A percentile compares a stretch with the other conserved stretches of the same genome.
Evolutionary conservation across 2,888 invertebrate genomes (phyloP).

Genomic region (Synergus japonicus): DNA sequence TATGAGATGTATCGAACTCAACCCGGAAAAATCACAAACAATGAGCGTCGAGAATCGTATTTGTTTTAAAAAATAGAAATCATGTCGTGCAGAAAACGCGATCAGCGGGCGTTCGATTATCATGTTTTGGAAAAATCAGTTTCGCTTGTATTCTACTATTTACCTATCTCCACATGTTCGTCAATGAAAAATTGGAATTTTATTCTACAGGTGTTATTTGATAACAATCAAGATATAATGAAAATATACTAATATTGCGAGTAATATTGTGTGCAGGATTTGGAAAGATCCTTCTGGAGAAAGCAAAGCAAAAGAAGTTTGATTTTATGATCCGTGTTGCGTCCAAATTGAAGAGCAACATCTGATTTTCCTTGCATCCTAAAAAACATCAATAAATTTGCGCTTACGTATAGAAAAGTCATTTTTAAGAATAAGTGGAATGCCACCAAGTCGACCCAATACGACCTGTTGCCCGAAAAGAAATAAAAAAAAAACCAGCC

Average conservation of each 20-base stretch:
- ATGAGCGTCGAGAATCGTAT: slow-evolving; percentile 36
- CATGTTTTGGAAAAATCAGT: slow-evolving; percentile 19
- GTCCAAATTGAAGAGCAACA: slow-evolving; percentile 5
- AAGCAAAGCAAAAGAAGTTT: background rate
- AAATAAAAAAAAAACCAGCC: slow-evolving; percentile 52
- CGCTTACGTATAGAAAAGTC: slow-evolving; percentile 24
- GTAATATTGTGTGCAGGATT: no score
- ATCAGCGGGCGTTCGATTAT: background rate
- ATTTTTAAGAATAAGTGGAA: slow-evolving; percentile 43
- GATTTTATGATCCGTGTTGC: background rate
- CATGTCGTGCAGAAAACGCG: background rate
- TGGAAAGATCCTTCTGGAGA: slow-evolving; percentile 1
- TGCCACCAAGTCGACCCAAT: slow-evolving; percentile 45
- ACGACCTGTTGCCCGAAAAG: slow-evolving; percentile 46
- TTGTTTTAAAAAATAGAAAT: slow-evolving; percentile 21
- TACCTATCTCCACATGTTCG: background rate
- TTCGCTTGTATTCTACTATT: background rate
- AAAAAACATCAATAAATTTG: slow-evolving; percentile 48
- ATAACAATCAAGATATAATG: no score
- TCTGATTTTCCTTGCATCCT: slow-evolving; percentile 11
- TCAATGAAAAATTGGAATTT: background rate
- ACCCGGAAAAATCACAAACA: slow-evolving; percentile 44
- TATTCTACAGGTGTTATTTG: no score
- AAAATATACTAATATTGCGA: no score
- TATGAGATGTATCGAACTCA: slow-evolving; percentile 43